These are phyloP conservation scores for Catonia carolina DNA, from an alignment of 2,888 invertebrate species.

Conservation along the genomic window DNA sequence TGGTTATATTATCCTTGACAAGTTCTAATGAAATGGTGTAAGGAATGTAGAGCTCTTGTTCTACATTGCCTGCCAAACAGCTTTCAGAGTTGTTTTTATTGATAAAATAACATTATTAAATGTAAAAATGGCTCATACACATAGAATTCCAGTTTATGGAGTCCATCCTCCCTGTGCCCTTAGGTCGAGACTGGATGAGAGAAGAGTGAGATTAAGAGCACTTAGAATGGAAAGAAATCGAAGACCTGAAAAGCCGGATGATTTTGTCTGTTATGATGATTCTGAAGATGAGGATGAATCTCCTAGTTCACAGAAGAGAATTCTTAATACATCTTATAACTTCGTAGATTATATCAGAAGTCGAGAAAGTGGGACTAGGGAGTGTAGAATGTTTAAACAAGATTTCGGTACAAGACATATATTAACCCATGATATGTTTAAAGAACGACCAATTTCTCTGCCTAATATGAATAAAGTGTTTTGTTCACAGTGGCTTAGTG, in stretches of 20 bases:
- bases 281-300: conserved; percentile 82
- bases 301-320: conserved; percentile 55
- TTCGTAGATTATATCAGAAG: conserved; percentile 79
- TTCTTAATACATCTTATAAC: conserved; percentile 72
- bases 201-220: conserved; percentile 59
- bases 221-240: conserved; percentile 60
- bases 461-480: conserved; percentile 86
- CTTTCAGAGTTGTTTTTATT: too few relatives aligned
- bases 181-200: conserved; percentile 63
- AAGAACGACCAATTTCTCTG: conserved; percentile 73
- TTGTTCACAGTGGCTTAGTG: conserved; percentile 93
- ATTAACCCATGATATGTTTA: conserved; percentile 81
- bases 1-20: too few relatives aligned
- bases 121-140: conserved; percentile 72
- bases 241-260: conserved; percentile 82
- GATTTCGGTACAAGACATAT: conserved; percentile 83
- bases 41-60: too few relatives aligned
- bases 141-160: conserved; percentile 63
- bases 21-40: too few relatives aligned
- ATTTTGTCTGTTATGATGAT: conserved; percentile 83
- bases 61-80: too few relatives aligned
- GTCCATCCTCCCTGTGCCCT: conserved; percentile 71
- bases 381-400: conserved; percentile 62
- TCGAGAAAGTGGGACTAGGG: conserved; percentile 64
- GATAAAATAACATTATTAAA: too few relatives aligned